Evolutionary conservation across 1,140 invertebrate species (phyloP).

Genomic region (Lepidurus couesii): DNA sequence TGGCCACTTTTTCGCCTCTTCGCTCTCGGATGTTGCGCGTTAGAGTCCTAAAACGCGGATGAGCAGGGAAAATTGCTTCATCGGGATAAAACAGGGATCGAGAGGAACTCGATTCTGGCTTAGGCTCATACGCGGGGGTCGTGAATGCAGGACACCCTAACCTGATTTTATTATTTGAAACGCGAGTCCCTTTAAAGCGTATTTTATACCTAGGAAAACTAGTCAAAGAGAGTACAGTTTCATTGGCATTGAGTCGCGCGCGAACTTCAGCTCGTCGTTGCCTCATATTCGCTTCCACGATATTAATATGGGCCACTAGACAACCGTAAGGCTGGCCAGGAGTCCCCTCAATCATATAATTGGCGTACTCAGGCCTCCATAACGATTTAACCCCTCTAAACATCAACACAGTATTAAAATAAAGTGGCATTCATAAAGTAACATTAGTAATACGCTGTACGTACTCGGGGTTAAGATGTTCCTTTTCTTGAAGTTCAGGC

Average conservation of each 20-base stretch:
- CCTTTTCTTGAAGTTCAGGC: constrained; percentile 66
- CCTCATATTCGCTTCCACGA: constrained; percentile 96
- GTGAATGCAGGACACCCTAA: constrained; percentile 85
- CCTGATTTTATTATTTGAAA: neutral
- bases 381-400: constrained; percentile 69
- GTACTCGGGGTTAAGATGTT: constrained; percentile 70
- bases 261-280: constrained; percentile 79
- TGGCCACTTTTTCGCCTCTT: constrained; percentile 88
- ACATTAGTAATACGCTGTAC: constrained; percentile 37
- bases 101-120: constrained; percentile 66
- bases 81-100: constrained; percentile 92
- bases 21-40: constrained; percentile 87
- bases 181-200: neutral
- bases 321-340: constrained; percentile 93
- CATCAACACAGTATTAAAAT: constrained; percentile 35
- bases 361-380: constrained; percentile 96
- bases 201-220: constrained; percentile 77
- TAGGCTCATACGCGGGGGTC: constrained; percentile 64
- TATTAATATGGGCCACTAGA: constrained; percentile 90
- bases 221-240: constrained; percentile 82
- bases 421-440: neutral
- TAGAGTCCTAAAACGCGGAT: constrained; percentile 92
- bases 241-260: constrained; percentile 66
- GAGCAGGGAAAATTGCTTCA: constrained; percentile 84
- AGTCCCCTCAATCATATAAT: constrained; percentile 99